These are phyloP conservation scores for Acanthochromis polyacanthus DNA, from an alignment of 2,113 vertebrate genomes.

Conservation along the genomic window DNA sequence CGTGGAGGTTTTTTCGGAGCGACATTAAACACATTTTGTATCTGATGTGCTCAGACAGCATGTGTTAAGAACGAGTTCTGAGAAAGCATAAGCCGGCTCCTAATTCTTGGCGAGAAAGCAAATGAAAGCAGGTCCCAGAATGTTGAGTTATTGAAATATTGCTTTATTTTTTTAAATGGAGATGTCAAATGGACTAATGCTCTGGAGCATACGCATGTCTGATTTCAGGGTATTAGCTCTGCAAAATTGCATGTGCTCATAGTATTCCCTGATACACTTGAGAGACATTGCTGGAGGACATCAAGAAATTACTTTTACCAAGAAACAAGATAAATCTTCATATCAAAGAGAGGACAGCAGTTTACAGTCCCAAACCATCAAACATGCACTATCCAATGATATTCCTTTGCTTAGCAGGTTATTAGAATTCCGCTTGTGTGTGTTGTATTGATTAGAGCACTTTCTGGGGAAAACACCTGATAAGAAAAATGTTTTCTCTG, in stretches of 20 bases:
- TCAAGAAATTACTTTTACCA: constrained; percentile 11
- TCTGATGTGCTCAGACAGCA: not conserved
- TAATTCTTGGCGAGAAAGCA: constrained; percentile 1
- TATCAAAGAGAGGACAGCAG: constrained; percentile 8
- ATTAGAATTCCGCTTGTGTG: constrained; percentile 20
- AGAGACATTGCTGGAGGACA: constrained; percentile 40
- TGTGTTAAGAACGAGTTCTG: not conserved
- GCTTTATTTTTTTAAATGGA: constrained; percentile 15
- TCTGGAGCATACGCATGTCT: constrained; percentile 36
- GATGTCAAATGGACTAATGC: constrained; percentile 23
- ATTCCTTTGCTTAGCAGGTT: not conserved
- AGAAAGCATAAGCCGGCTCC: not conserved
- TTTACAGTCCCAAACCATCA: constrained; percentile 30
- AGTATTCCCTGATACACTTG: constrained; percentile 17
- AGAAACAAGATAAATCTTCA: constrained; percentile 17
- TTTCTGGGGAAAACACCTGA: not conserved
- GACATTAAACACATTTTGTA: not conserved
- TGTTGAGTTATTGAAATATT: not conserved
- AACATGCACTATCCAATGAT: constrained; percentile 5
- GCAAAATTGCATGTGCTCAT: constrained; percentile 53
- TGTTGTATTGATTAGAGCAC: constrained; percentile 5
- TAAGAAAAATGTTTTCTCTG: not conserved
- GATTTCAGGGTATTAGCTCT: constrained; percentile 43
- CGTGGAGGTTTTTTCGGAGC: not conserved
- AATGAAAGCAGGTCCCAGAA: constrained; percentile 1